Base-by-base conservation (phyloP, 2,888 invertebrate species). In the Galerucella nymphaeae region DNA sequence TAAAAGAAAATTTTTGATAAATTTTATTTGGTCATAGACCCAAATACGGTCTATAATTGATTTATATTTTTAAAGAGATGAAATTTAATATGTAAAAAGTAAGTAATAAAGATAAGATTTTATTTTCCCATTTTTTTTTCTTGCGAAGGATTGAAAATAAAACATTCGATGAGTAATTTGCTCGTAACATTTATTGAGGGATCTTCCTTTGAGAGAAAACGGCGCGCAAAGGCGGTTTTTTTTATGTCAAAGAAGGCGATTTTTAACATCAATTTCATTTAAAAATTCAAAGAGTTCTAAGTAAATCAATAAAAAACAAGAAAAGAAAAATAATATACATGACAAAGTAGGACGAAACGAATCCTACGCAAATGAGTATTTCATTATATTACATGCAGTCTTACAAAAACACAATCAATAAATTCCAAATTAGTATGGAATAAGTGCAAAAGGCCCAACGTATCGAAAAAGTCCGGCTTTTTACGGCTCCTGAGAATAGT, bases 301-400 rank as follows among this genome's bases (percentile, higher is more conserved):
- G 76, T 74, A 77, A 78, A 76, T 76, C 75, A 62, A 73, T 70
- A 30, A 30, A 30, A 30, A 30, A 5, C 2, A 8, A 30, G 30
- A 30, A 30, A 74, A 76, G 75, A 72, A 58, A 70, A 76, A 53
- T 16, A 53, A 18, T 18, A 18, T 53, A 53, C 18, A 50, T 16
- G 73, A 65, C 70, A 77, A 65, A 72, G 73, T 76, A 78, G 74
- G 75, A 74, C 79, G 77, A 68, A 74, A 80, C 79, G 79, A 77
- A 76, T 63, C 76, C 76, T 74, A 76, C 74, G 76, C 76, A 80
- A 80, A 81, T 82, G 82, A 82, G 82, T 82, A 82, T 82, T 82
- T 78, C 76, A 77, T 53, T 75, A 78, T 74, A 76, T 80, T 80
- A 80, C 80, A 79, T 78, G 80, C 82, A 82, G 82, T 82, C 82